Conservation (phyloP, 2,888 invertebrate species). For the Meandrusa payeni region DNA sequence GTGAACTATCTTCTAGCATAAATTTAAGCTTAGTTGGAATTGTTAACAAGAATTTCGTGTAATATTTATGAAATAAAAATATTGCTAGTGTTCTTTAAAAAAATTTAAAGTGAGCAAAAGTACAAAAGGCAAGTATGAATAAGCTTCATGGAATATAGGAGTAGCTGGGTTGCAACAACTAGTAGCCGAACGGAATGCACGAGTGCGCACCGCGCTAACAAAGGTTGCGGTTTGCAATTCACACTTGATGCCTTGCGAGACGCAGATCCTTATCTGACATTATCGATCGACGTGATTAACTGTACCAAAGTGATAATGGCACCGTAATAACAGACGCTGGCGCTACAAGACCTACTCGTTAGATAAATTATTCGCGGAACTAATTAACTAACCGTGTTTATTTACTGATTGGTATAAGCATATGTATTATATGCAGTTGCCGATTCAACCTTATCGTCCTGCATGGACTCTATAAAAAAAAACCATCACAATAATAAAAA, state of each 20-base stretch:
- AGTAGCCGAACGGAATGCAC: constrained; percentile 20
- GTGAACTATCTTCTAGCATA: too few relatives aligned
- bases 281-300: constrained; percentile 64
- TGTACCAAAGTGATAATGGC: constrained; percentile 67
- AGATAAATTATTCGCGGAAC: constrained; percentile 38
- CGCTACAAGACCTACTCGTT: constrained; percentile 30
- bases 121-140: not conserved
- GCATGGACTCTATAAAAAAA: too few relatives aligned
- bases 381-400: constrained; percentile 41
- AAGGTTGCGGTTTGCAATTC: constrained; percentile 61
- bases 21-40: too few relatives aligned
- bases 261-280: constrained; percentile 62
- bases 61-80: too few relatives aligned
- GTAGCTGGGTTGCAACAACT: not conserved
- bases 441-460: too few relatives aligned
- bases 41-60: too few relatives aligned
- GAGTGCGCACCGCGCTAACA: constrained; percentile 28
- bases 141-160: not conserved
- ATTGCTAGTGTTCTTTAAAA: too few relatives aligned
- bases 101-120: too few relatives aligned
- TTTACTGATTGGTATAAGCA: too few relatives aligned
- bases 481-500: too few relatives aligned
- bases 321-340: constrained; percentile 50
- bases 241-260: constrained; percentile 55
- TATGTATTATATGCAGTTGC: too few relatives aligned